Conservation (phyloP, 1,140 invertebrate genomes). For the Pachypsylla venusta region DNA sequence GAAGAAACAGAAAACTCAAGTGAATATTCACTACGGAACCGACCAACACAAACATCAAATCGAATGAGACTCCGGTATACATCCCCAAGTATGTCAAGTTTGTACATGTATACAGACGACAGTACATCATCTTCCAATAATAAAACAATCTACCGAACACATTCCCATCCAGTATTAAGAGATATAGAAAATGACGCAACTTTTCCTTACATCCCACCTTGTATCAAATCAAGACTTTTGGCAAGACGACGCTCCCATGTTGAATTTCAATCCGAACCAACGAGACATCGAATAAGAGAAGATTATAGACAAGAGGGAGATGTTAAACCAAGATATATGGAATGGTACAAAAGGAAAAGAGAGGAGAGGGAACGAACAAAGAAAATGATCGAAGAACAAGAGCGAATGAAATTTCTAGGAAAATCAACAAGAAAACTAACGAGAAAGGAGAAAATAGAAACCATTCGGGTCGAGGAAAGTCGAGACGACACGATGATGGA, state of each 20-base stretch:
- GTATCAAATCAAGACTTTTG: neutral
- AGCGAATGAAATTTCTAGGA: conserved; percentile 11
- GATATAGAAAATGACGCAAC: neutral
- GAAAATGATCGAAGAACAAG: conserved; percentile 18
- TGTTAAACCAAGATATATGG: conserved; percentile 36
- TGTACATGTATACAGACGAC: conserved; percentile 1
- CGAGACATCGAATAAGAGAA: neutral
- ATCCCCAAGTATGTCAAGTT: neutral
- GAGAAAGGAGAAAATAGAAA: conserved; percentile 24
- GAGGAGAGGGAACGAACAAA: conserved; percentile 23
- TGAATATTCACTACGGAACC: conserved; percentile 4
- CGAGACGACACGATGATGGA: neutral
- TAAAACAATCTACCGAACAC: neutral
- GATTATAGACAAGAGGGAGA: neutral
- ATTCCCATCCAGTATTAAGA: neutral
- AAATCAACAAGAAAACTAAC: conserved; percentile 20
- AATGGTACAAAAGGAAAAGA: conserved; percentile 35
- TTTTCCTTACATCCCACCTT: neutral
- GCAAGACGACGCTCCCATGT: neutral
- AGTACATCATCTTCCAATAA: neutral
- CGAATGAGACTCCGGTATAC: neutral
- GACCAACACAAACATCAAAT: neutral
- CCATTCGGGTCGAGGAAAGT: conserved; percentile 19
- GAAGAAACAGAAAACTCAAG: conserved; percentile 46
- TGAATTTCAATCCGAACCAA: neutral